Conservation (phyloP, 2,888 invertebrate species). For the Xestobium rufovillosum region DNA sequence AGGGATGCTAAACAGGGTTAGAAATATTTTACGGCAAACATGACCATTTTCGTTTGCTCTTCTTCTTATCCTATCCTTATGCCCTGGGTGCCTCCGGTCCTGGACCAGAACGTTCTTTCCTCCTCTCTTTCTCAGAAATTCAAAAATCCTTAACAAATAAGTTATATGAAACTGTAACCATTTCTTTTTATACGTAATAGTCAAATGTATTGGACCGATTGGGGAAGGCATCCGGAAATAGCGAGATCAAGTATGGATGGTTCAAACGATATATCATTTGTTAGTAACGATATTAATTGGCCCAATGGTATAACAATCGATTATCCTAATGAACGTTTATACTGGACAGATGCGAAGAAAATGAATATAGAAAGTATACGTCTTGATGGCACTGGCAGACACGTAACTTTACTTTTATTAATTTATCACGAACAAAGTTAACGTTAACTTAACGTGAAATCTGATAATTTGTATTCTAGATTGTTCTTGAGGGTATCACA, state of each 20-base stretch:
- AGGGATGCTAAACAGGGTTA: too few species aligned
- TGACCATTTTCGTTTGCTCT: too few species aligned
- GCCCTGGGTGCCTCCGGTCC: too few species aligned
- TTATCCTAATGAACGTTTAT: constrained; percentile 67
- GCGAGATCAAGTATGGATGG: constrained; percentile 84
- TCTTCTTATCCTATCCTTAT: too few species aligned
- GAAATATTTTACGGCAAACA: too few species aligned
- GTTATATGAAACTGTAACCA: too few species aligned
- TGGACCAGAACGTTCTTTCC: too few species aligned
- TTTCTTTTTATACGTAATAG: too few species aligned
- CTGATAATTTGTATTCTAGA: constrained; percentile 21
- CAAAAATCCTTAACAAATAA: too few species aligned
- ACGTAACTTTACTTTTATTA: constrained; percentile 40
- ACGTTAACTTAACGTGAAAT: not conserved
- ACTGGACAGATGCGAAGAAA: constrained; percentile 79
- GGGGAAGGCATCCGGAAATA: constrained; percentile 68
- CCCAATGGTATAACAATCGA: constrained; percentile 85
- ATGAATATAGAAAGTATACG: constrained; percentile 57
- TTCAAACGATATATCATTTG: constrained; percentile 49
- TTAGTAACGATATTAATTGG: constrained; percentile 60
- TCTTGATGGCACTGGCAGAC: constrained; percentile 59
- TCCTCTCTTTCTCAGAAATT: too few species aligned
- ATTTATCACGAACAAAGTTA: not conserved
- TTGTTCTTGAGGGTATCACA: constrained; percentile 52
- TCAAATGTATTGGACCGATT: constrained; percentile 88